Conservation (phyloP, 2,797 vertebrate species). For the Xiphorhynchus erythropygius region DNA sequence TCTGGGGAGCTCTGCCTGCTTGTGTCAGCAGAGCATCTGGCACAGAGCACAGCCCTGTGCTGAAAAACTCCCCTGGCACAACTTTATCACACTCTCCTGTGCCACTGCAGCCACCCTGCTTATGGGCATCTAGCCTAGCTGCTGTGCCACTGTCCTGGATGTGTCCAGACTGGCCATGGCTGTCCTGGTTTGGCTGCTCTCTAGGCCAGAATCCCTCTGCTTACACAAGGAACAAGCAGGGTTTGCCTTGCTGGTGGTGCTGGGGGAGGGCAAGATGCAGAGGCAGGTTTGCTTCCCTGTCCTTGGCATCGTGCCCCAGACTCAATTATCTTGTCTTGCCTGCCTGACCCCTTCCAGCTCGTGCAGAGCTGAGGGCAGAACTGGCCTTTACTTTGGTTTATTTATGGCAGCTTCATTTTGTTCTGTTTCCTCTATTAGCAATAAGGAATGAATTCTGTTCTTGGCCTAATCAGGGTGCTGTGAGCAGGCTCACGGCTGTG, state of each 20-base stretch:
- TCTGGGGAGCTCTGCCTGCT: neutral
- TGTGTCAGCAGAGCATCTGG: neutral
- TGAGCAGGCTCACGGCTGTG: neutral
- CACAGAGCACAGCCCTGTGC: neutral
- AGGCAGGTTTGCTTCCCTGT: neutral
- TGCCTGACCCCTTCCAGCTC: neutral
- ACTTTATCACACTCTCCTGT: neutral
- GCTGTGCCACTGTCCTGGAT: neutral
- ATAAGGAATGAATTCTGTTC: neutral
- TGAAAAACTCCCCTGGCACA: neutral
- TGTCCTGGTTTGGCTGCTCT: neutral
- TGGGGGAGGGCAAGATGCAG: rapidly evolving
- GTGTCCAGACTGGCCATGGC: neutral
- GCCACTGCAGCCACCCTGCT: neutral
- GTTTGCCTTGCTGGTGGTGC: neutral
- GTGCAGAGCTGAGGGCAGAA: neutral
- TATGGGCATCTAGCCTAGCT: neutral
- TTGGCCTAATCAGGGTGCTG: neutral
- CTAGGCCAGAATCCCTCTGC: neutral
- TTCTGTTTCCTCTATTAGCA: neutral
- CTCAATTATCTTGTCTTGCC: neutral
- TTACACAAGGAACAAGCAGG: neutral
- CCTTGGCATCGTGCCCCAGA: neutral
- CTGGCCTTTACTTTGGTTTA: slow-evolving; percentile 4
- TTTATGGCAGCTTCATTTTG: neutral